phyloP scores from a whole-genome alignment of 2,888 invertebrate species.

The Limnephilus auricula region DNA sequence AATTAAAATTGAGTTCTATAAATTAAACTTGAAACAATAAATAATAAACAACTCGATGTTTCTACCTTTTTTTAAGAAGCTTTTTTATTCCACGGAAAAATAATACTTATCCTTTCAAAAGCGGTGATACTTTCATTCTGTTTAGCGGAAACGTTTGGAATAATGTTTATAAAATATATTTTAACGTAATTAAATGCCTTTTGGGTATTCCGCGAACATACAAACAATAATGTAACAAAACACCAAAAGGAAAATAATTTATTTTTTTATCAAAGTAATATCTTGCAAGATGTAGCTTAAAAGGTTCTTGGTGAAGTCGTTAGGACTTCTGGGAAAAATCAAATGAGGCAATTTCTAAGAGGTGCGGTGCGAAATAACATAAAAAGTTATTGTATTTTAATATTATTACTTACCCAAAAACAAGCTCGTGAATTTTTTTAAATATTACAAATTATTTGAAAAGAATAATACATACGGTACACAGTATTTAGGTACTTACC shows the following conservation, averaged over 20 bases:
- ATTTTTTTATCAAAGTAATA: background rate
- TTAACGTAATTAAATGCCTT: background rate
- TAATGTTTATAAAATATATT: background rate
- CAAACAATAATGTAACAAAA: slow-evolving; percentile 31
- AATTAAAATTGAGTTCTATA: too few species aligned
- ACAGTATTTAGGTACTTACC: background rate
- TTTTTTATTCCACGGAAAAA: background rate
- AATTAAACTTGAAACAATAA: too few species aligned
- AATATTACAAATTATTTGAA: too few species aligned
- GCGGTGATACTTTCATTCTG: background rate
- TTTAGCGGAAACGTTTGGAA: background rate
- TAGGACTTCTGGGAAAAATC: background rate
- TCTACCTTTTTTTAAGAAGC: too few species aligned
- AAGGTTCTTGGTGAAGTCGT: background rate
- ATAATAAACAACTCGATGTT: too few species aligned
- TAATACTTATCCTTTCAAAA: background rate
- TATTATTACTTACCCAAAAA: too few species aligned
- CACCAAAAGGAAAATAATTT: slow-evolving; percentile 22
- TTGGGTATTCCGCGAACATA: background rate
- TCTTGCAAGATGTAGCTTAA: background rate
- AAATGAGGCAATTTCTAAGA: background rate
- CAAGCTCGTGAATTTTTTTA: background rate
- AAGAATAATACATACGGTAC: too few species aligned
- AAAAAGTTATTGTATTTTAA: too few species aligned
- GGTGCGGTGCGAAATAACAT: background rate